Percentiles rank a stretch among this genome's conserved stretches.
Conservation (phyloP, 2,113 vertebrate species). For the Thamnaconus septentrionalis region DNA sequence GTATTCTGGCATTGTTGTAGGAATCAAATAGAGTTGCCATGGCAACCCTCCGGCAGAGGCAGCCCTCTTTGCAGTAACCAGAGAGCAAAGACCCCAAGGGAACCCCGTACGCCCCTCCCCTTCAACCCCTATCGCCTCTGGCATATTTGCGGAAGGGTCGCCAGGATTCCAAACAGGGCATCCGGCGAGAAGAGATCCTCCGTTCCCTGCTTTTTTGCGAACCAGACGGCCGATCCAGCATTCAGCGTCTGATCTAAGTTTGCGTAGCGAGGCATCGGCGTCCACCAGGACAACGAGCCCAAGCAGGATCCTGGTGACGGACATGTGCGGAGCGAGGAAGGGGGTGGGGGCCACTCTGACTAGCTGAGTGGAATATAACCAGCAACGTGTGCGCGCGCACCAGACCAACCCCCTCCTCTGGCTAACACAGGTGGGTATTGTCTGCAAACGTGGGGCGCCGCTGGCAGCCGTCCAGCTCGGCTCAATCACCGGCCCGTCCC, state of each 20-base stretch:
- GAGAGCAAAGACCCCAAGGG: conserved; percentile 72
- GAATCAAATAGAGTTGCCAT: conserved; percentile 80
- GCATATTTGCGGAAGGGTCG: conserved; percentile 54
- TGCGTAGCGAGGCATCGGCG: conserved; percentile 37
- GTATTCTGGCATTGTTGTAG: conserved; percentile 75
- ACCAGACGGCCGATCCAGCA: background rate
- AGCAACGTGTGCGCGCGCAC: conserved; percentile 25
- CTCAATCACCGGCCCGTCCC: conserved; percentile 62
- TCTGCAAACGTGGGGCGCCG: conserved; percentile 57
- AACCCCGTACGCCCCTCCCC: conserved; percentile 47
- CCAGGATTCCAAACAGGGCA: conserved; percentile 34
- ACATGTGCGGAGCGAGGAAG: conserved; percentile 35
- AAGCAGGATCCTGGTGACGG: conserved; percentile 54
- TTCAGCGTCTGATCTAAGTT: conserved; percentile 36
- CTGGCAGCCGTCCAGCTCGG: conserved; percentile 61
- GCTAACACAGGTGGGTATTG: conserved; percentile 74
- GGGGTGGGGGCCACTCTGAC: conserved; percentile 37
- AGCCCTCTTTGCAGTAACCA: conserved; percentile 75
- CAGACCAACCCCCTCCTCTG: conserved; percentile 37
- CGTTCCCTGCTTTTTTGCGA: background rate
- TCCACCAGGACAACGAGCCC: conserved; percentile 55
- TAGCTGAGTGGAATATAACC: conserved; percentile 47
- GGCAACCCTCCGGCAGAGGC: conserved; percentile 70
- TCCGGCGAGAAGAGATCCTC: conserved; percentile 4
- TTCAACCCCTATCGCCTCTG: conserved; percentile 42